Evolutionary conservation across 2,113 vertebrate genomes (phyloP).

Genomic region (Eudyptes chrysolophus): DNA sequence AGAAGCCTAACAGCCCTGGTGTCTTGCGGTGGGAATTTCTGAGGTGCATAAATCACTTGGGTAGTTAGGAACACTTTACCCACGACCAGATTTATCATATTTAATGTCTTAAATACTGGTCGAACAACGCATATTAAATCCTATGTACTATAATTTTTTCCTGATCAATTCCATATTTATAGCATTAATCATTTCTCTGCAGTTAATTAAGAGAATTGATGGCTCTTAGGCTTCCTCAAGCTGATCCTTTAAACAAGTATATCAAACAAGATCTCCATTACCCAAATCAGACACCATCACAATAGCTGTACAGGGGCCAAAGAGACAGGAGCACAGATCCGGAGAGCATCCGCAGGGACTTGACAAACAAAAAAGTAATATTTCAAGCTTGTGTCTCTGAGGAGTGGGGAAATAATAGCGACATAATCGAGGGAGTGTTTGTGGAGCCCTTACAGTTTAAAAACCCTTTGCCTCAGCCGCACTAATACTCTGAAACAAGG

Average conservation of each 20-base stretch:
- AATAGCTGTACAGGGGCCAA: constrained; percentile 32
- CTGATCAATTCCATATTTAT: constrained; percentile 22
- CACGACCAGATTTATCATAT: constrained; percentile 1
- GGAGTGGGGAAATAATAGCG: constrained; percentile 40
- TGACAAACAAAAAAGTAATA: constrained; percentile 44
- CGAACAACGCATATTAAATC: not conserved
- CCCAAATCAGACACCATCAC: constrained; percentile 23
- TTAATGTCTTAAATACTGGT: constrained; percentile 29
- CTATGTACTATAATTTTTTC: not conserved
- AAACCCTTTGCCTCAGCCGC: constrained; percentile 42
- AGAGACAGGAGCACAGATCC: constrained; percentile 38
- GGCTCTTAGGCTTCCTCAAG: constrained; percentile 26
- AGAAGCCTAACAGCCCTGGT: not conserved
- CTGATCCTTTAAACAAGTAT: constrained; percentile 29
- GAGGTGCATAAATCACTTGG: constrained; percentile 1
- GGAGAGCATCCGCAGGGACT: constrained; percentile 41
- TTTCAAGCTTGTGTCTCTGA: constrained; percentile 36
- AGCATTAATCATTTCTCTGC: constrained; percentile 23
- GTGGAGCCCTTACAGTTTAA: constrained; percentile 54
- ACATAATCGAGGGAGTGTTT: constrained; percentile 33
- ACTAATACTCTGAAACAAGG: constrained; percentile 65
- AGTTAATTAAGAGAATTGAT: constrained; percentile 49
- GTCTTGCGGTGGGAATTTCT: not conserved
- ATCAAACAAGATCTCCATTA: constrained; percentile 18
- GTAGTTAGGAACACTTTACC: not conserved